Percentiles rank a stretch among this genome's conserved stretches.
Conservation (phyloP, 2,888 invertebrate species). For the Drosophila incognita region DNA sequence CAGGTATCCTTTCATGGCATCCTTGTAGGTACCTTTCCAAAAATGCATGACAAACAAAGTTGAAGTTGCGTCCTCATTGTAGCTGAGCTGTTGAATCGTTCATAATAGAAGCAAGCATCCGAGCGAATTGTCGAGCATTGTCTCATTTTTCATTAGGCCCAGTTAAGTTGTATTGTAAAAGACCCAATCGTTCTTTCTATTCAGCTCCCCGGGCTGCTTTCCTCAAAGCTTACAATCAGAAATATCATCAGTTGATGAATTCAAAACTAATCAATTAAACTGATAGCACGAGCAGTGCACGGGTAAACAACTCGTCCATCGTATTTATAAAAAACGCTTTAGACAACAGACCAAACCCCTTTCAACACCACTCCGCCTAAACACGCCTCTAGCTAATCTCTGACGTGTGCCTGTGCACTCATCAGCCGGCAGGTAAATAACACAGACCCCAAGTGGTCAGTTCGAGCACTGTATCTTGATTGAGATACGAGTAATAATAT, state of each 20-base stretch:
- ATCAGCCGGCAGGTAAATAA: not conserved
- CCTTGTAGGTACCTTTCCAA: not conserved
- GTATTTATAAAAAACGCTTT: constrained; percentile 19
- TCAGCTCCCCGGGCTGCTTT: not conserved
- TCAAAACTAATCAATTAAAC: constrained; percentile 24
- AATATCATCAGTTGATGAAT: constrained; percentile 4
- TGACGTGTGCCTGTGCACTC: constrained; percentile 41
- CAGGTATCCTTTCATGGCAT: constrained; percentile 83
- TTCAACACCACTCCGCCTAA: not conserved
- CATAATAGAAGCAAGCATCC: constrained; percentile 43
- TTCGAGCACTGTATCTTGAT: constrained; percentile 21
- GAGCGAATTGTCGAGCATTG: not conserved
- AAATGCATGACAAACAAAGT: not conserved
- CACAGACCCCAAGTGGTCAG: constrained; percentile 33
- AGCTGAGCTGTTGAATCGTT: constrained; percentile 58
- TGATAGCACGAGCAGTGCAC: constrained; percentile 13
- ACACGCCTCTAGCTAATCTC: constrained; percentile 28
- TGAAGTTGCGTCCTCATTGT: not conserved
- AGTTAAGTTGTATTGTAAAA: constrained; percentile 35
- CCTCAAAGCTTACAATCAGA: constrained; percentile 21
- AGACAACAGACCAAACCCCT: not conserved
- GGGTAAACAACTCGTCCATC: constrained; percentile 24
- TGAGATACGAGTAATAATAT: constrained; percentile 25
- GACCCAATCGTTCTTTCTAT: constrained; percentile 26
- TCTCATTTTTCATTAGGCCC: not conserved